A percentile compares a stretch with the other conserved stretches of the same genome.
These are phyloP conservation scores for Pseudorectes ferrugineus DNA, from an alignment of 2,113 vertebrate genomes.

Conservation along the genomic window DNA sequence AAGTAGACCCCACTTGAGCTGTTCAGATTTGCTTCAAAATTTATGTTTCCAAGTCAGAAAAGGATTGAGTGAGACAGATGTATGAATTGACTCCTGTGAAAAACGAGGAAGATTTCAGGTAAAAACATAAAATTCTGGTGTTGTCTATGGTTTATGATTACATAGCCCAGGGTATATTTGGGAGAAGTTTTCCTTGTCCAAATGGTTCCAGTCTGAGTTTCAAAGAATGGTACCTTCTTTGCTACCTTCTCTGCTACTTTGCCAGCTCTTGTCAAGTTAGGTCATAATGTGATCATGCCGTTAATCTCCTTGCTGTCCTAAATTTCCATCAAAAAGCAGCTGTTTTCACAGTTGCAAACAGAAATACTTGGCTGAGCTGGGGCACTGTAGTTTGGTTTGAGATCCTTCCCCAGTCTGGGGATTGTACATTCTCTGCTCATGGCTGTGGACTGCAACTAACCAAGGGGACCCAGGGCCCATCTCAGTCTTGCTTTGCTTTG, in stretches of 20 bases:
- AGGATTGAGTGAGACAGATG: not conserved
- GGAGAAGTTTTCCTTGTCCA: not conserved
- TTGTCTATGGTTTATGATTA: not conserved
- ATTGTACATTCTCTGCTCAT: not conserved
- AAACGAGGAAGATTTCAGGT: not conserved
- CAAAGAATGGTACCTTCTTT: not conserved
- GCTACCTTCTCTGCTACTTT: not conserved
- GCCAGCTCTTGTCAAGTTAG: conserved; percentile 22
- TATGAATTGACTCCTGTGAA: not conserved
- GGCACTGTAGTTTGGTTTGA: not conserved
- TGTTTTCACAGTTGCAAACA: not conserved
- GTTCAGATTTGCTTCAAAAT: not conserved
- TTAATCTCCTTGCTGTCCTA: not conserved
- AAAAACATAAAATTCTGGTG: not conserved
- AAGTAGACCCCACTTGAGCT: not conserved
- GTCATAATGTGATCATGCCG: conserved; percentile 8
- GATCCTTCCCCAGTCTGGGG: not conserved
- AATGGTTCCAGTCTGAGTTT: conserved; percentile 17
- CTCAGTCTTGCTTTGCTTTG: not conserved
- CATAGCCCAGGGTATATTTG: not conserved
- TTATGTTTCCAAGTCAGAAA: not conserved
- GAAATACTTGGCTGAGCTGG: not conserved
- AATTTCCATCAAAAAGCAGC: not conserved
- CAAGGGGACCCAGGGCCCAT: not conserved
- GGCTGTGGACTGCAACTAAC: not conserved